A percentile compares a stretch with the other conserved stretches of the same genome.
phyloP scores from a whole-genome alignment of 2,888 invertebrate species.

The Macropis europaea region DNA sequence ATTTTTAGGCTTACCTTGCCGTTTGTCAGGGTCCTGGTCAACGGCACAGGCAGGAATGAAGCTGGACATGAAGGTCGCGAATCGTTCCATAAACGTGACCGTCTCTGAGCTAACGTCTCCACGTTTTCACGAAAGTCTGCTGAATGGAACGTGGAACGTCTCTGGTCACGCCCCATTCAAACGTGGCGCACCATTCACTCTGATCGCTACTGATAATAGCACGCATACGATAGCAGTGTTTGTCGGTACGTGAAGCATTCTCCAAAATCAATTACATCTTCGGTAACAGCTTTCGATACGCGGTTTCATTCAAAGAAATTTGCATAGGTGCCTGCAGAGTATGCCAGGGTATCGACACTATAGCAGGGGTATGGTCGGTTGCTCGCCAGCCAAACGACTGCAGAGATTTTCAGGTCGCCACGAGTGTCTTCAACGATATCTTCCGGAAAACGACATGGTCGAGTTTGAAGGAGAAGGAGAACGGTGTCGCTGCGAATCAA shows the following conservation, averaged over 20 bases:
- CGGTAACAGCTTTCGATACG: background rate
- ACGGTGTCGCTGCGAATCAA: background rate
- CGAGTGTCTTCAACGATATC: constrained; percentile 66
- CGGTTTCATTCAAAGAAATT: background rate
- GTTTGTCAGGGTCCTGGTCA: constrained; percentile 69
- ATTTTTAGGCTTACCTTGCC: constrained; percentile 57
- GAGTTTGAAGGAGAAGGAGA: constrained; percentile 43
- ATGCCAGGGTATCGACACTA: constrained; percentile 71
- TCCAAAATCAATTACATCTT: background rate
- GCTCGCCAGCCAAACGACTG: constrained; percentile 65
- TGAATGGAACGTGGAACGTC: constrained; percentile 68
- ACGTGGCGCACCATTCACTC: constrained; percentile 67
- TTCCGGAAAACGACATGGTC: constrained; percentile 63
- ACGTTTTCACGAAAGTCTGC: constrained; percentile 48
- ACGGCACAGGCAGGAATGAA: constrained; percentile 67
- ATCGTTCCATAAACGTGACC: constrained; percentile 61
- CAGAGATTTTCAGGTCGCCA: constrained; percentile 68
- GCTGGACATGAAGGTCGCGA: constrained; percentile 66
- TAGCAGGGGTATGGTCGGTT: constrained; percentile 70
- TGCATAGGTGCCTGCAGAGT: constrained; percentile 68
- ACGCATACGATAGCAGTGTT: constrained; percentile 69
- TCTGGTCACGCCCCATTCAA: constrained; percentile 67
- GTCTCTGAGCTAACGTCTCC: constrained; percentile 54
- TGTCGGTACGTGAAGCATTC: constrained; percentile 54
- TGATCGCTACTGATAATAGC: constrained; percentile 63